Conservation (phyloP, 2,888 invertebrate genomes). For the Yponomeuta plumbellus region DNA sequence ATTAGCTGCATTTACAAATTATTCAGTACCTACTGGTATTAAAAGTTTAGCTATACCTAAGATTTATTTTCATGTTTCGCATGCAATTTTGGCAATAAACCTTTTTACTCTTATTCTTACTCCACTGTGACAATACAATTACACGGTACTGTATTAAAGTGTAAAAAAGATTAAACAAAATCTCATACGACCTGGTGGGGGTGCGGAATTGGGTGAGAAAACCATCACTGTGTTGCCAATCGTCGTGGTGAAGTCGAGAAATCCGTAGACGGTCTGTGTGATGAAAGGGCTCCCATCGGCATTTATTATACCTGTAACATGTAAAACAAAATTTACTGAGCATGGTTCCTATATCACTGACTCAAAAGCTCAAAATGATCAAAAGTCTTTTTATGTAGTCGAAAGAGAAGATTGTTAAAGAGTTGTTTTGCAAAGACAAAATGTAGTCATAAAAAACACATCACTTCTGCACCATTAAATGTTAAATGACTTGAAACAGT, state of each 20-base stretch:
- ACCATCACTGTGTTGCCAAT: conserved; percentile 97
- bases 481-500: conserved; percentile 62
- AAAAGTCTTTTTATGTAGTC: conserved; percentile 27
- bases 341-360: not conserved
- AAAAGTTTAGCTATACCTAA: too few relatives aligned
- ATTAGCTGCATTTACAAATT: not conserved
- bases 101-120: too few relatives aligned
- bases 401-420: not conserved
- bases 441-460: conserved; percentile 45
- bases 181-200: conserved; percentile 73
- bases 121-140: too few relatives aligned
- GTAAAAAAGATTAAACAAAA: not conserved
- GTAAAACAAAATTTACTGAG: too few relatives aligned
- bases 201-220: conserved; percentile 91
- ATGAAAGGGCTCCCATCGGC: conserved; percentile 62
- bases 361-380: not conserved
- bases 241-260: conserved; percentile 94
- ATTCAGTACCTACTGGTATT: not conserved
- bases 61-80: too few relatives aligned
- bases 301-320: conserved; percentile 30
- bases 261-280: conserved; percentile 95
- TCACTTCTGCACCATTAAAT: conserved; percentile 65
- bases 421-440: conserved; percentile 30
- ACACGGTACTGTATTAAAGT: too few relatives aligned
- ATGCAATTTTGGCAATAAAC: too few relatives aligned